Conservation (phyloP, 2,888 invertebrate genomes). For the Ptilodon capucinus region DNA sequence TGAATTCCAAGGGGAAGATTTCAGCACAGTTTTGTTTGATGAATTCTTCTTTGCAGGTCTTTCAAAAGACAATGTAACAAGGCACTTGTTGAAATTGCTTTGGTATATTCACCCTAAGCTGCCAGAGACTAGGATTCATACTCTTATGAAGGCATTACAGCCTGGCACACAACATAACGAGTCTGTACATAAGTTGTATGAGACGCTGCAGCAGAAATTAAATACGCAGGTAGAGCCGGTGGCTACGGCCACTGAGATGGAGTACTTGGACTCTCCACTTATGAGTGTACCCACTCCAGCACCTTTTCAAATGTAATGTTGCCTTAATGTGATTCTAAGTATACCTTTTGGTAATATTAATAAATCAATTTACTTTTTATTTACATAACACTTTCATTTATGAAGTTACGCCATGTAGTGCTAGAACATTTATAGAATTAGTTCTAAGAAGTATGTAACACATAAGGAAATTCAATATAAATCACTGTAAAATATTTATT, state of each 20-base stretch:
- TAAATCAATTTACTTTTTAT: background rate
- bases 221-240: conserved; percentile 86
- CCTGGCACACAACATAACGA: conserved; percentile 91
- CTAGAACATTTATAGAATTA: background rate
- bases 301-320: conserved; percentile 81
- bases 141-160: conserved; percentile 91
- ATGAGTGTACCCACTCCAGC: conserved; percentile 93
- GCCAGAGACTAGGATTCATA: conserved; percentile 89
- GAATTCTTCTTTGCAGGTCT: conserved; percentile 97
- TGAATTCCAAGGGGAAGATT: conserved; percentile 96
- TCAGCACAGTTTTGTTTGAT: conserved; percentile 97
- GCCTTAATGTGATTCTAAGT: conserved; percentile 5
- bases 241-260: conserved; percentile 85
- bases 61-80: conserved; percentile 94
- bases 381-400: background rate
- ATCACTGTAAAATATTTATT: conserved; percentile 70
- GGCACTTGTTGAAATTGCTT: conserved; percentile 94
- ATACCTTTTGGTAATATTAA: conserved; percentile 1
- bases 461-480: conserved; percentile 33
- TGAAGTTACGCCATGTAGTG: background rate
- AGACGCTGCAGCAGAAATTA: conserved; percentile 90
- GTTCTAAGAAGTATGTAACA: no score
- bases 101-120: conserved; percentile 95
- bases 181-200: conserved; percentile 90
- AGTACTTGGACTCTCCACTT: conserved; percentile 91